These are phyloP conservation scores for Sturnira hondurensis DNA, from an alignment of 2,113 vertebrate species.

Conservation along the genomic window DNA sequence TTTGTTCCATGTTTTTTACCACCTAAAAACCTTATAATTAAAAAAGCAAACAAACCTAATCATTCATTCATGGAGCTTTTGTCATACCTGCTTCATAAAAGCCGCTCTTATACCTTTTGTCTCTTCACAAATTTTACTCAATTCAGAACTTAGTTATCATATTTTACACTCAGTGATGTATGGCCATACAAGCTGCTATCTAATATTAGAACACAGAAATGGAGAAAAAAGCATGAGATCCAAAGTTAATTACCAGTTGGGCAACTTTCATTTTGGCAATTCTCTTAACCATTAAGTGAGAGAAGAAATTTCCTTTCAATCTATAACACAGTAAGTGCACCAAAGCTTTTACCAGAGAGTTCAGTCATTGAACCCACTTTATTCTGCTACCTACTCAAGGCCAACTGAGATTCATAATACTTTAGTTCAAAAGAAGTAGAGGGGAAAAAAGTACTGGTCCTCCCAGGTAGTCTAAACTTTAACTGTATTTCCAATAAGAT, in stretches of 20 bases:
- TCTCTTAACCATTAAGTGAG: neutral
- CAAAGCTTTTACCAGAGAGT: neutral
- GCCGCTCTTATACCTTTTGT: neutral
- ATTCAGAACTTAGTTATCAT: neutral
- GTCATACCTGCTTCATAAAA: neutral
- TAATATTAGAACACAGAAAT: neutral
- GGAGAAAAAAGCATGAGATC: neutral
- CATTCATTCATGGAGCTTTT: neutral
- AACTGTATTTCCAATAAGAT: constrained; percentile 30
- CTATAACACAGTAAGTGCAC: neutral
- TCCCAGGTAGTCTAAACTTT: neutral
- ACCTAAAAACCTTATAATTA: neutral
- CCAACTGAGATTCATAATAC: neutral
- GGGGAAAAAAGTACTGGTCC: constrained; percentile 13
- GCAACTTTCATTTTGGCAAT: neutral
- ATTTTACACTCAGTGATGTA: neutral
- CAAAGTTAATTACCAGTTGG: neutral
- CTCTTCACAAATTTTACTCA: constrained; percentile 4
- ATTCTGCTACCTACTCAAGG: neutral
- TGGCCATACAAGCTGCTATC: neutral
- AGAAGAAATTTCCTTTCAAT: neutral
- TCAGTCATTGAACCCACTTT: neutral
- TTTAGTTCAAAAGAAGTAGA: constrained; percentile 21
- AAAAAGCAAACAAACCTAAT: neutral
- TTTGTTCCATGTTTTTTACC: neutral